Base-by-base conservation (phyloP, 2,113 vertebrate genomes). In the Bubo bubo region DNA sequence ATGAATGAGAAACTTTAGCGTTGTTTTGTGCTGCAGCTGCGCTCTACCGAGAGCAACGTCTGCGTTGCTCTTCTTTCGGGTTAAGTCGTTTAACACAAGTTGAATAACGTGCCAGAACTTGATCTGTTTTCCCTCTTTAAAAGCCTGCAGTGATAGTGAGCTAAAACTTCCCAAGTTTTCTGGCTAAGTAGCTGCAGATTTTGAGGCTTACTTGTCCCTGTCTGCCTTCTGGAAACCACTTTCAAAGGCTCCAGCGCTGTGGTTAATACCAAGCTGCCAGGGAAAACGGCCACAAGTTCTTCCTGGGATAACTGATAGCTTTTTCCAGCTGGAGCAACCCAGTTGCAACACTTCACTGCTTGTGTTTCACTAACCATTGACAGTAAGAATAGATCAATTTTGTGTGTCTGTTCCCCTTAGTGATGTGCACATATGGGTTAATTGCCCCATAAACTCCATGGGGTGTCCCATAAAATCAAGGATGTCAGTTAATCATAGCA, bases 21-120 rank as follows among this genome's bases (percentile, higher is more conserved):
- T 27, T 35, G 32, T n/a, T 79, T 21, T 28, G 59, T 22, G 55
- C 90, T 26, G 39, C 62, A 86, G 93, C 59, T 59, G 77, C 4
- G 0, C 35, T 66, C 59, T 19, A 26, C 66, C 88, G n/a, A 0
- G 21, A 90, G 75, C 59, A 4, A 17, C 0, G 2, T 14, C 53
- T 8, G 74, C 3, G 1, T 26, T 3, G 53, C 52, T 45, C 4
- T 55, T 59, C 52, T 26, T 28, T 3, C 5, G 79, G 55, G 59
- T 90, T 80, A 93, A 90, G 83, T 47, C 79, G 34, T 80, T 90
- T 86, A 88, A 39, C 82, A 50, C 63, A 11, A 81, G 60, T 22
- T 28, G 66, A 45, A 5, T 5, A 73, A 87, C 49, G 2, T 67
- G 92, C 93, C 93, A 96, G 90, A 39, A n/a, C 85, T 66, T 6